Percentiles rank a stretch among this genome's conserved stretches.
These are phyloP conservation scores for Drosophila sordidula DNA, from an alignment of 2,888 invertebrate species.

Conservation along the genomic window DNA sequence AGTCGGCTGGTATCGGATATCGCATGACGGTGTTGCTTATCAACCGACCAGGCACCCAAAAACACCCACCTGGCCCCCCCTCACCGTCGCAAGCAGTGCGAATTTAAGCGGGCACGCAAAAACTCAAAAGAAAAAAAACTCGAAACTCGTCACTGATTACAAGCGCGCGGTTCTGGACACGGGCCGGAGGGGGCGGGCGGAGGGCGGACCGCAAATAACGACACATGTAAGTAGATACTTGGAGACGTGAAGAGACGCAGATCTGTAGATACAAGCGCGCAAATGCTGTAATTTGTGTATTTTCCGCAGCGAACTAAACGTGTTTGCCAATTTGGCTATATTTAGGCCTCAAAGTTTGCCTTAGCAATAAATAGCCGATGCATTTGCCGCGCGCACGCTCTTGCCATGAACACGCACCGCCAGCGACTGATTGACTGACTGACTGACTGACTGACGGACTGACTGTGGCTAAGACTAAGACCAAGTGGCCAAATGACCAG, in stretches of 20 bases:
- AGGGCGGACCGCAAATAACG: no score
- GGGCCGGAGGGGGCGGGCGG: not conserved
- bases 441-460: constrained; percentile 18
- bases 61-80: not conserved
- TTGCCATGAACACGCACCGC: constrained; percentile 51
- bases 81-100: not conserved
- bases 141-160: constrained; percentile 37
- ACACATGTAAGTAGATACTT: constrained; percentile 33
- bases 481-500: constrained; percentile 16
- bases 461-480: not conserved
- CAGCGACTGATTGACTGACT: constrained; percentile 29
- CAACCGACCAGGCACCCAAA: constrained; percentile 19
- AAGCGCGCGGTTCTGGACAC: constrained; percentile 2
- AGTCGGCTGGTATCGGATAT: constrained; percentile 38
- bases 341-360: constrained; percentile 41
- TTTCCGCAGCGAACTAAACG: constrained; percentile 35
- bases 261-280: constrained; percentile 19
- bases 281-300: constrained; percentile 55
- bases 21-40: constrained; percentile 58
- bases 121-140: constrained; percentile 23
- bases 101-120: constrained; percentile 42
- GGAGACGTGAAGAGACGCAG: constrained; percentile 25
- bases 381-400: constrained; percentile 54
- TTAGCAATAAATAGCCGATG: constrained; percentile 24
- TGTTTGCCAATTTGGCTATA: constrained; percentile 68